Base-by-base conservation (phyloP, 2,113 vertebrate genomes). In the Ranitomeya variabilis region DNA sequence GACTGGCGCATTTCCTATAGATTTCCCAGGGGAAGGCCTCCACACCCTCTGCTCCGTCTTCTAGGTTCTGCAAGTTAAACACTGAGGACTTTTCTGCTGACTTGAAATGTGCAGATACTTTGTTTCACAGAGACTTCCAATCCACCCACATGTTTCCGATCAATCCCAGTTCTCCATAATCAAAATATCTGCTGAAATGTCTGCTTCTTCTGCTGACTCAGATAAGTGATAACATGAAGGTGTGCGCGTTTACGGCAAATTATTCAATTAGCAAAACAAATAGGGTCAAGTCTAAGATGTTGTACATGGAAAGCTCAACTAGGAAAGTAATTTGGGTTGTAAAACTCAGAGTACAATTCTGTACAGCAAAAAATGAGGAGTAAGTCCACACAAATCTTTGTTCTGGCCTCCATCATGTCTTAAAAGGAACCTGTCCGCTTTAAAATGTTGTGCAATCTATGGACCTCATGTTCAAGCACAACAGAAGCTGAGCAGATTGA, bases 81-180 rank as follows among this genome's bases (percentile, higher is more conserved):
- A 54, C 51, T 19, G 21, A 67, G 19, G n/a, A 23, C n/a, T 82
- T 83, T 83, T 76, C 57, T 60, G n/a, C 60, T 89, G 57, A 84
- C 62, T 84, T 85, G 81, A 67, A 89, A 85, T 79, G 62, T 45
- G 60, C 60, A 19, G 60, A 74, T 67, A 89, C 83, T 89, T 85
- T 26, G 31, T 77, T 77, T 64, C 69, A 74, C 83, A 83, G 57
- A 79, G 21, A 59, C 21, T 45, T 89, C 54, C 69, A 78, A 77
- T 45, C 51, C 74, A 16, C 71, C 80, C 87, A 89, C 84, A 79
- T 89, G 87, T 66, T 89, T 89, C 62, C 54, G 60, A 85, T 89
- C 60, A 89, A 45, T 55, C 21, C 14, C 51, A 55, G 67, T 66
- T 57, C 59, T 84, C 80, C 31, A 78, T 57, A 37, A 69, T 54